Evolutionary conservation across 1,140 invertebrate species (phyloP), one percentile per base, ranked within the genome.

Genomic region (Reticulitermes speratus): DNA sequence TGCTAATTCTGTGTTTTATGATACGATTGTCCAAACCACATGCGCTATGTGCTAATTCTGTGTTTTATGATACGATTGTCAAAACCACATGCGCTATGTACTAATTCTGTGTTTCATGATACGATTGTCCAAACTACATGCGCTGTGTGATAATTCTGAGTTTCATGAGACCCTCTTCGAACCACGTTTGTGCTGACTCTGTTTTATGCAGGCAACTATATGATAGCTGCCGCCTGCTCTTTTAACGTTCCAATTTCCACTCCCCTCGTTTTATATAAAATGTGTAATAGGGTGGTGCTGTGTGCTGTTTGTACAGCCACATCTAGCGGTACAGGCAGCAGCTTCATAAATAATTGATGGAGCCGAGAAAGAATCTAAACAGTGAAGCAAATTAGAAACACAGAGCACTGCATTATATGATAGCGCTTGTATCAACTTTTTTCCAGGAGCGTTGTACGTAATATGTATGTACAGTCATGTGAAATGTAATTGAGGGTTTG

Each of bases 371-470:
- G 65, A 69, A 69, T 69, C 65, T 69, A 69, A 69, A 69, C 65
- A 69, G 65, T 69, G 65, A 25, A 69, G 65, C 65, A 69, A 69
- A 69, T 69, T 69, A 69, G 65, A 69, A 69, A 69, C 65, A 69
- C 65, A 69, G 65, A 25, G 65, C 5, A 12, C 65, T 69, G 65
- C 65, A n/a, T 69, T 69, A 69, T 69, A 69, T 69, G 65, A 69
- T 69, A 69, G 65, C 65, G 65, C 65, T 69, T 69, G n/a, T 69
- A 69, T 69, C 65, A 69, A 69, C 65, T 69, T 69, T 69, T n/a
- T 69, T 30, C 65, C 65, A 69, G 65, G 19, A 69, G 12, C 65
- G 65, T 69, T 69, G 19, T 69, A 69, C 65, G 65, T 69, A 69
- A 69, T 69, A 69, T 69, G 25, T 30, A 69, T 69, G 65, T 69